Evolutionary conservation across 2,113 vertebrate species (phyloP).

Genomic region (Haemorhous mexicanus): DNA sequence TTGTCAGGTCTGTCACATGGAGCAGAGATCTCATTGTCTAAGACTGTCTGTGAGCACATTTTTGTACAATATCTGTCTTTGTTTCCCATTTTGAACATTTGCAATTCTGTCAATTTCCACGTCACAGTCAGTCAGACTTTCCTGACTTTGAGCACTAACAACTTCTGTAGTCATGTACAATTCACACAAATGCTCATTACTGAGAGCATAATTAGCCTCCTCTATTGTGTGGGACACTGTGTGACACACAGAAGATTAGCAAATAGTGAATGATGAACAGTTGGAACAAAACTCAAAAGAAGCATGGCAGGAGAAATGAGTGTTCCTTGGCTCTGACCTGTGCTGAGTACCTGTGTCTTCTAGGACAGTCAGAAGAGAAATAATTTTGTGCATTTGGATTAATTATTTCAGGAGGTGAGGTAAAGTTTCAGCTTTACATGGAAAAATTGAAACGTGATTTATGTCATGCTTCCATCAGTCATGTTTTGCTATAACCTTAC

Average conservation of each 20-base stretch:
- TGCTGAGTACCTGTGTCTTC: slow-evolving; percentile 1
- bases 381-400: neutral
- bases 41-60: neutral
- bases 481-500: neutral
- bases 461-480: neutral
- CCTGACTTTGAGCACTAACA: neutral
- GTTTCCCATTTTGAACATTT: neutral
- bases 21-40: neutral
- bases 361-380: neutral
- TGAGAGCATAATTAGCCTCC: neutral
- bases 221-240: neutral
- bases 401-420: neutral
- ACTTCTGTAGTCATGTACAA: neutral
- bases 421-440: neutral
- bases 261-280: neutral
- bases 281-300: neutral
- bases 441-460: slow-evolving; percentile 9
- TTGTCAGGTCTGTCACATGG: neutral
- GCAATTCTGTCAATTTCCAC: neutral
- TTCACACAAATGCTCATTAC: neutral
- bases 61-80: neutral
- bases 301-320: neutral
- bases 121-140: neutral
- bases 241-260: neutral
- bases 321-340: neutral